Base-by-base conservation (phyloP, 2,113 vertebrate genomes). In the Monopterus albus region DNA sequence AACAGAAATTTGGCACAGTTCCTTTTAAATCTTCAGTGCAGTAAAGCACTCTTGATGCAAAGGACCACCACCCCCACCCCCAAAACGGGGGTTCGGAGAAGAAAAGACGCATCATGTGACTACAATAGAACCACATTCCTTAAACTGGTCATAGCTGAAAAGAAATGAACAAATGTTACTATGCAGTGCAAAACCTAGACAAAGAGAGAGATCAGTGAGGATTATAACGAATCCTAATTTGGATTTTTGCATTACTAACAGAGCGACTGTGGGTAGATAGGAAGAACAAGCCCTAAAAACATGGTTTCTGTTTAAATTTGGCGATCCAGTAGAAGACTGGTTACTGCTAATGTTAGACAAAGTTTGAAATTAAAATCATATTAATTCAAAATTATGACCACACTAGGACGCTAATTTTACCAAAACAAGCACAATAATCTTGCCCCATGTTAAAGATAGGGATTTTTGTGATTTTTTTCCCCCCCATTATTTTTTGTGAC, bases 41-140 rank as follows among this genome's bases (percentile, higher is more conserved):
- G 6, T 43, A 52, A 72, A 4, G 2, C n/a, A 60, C 9, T 55
- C 38, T 43, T 40, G 4, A 20, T 20, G n/a, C 52, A 51, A 73
- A 49, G n/a, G 35, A 39, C 1, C 21, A 40, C 63, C n/a, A 45
- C n/a, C 23, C 14, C 47, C 51, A 6, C 35, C 8, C 21, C n/a
- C n/a, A n/a, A 65, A 40, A 51, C 61, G 35, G 39, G 7, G 49
- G 49, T 73, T 63, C 25, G 45, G 25, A 42, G 52, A 70, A 78
- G 75, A 77, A 84, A 79, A 73, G 75, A 77, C 39, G 6, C 55
- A 60, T 79, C 75, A 79, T 21, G 35, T 79, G 77, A 86, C 72
- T 46, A 83, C 77, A 83, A 81, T 51, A 70, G 65, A 77, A 60
- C 52, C 63, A 55, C 77, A 87, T 86, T 79, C 77, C 79, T 75